Evolutionary conservation across 2,113 vertebrate genomes (phyloP).

Genomic region (Alectura lathami): DNA sequence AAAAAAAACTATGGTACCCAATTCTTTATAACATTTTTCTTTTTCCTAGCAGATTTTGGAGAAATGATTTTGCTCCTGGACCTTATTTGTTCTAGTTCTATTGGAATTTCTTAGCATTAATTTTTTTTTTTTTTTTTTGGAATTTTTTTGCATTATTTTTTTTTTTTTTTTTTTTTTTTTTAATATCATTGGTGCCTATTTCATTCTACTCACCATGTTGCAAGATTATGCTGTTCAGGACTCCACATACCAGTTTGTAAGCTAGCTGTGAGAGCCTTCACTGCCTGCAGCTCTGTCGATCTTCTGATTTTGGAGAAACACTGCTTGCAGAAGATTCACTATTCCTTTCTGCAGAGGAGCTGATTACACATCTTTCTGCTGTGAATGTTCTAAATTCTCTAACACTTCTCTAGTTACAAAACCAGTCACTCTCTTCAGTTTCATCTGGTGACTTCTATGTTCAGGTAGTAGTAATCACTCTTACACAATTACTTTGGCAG

Average conservation of each 20-base stretch:
- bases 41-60: background rate
- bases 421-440: background rate
- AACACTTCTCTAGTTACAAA: background rate
- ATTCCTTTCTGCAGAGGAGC: background rate
- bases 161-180: no score
- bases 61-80: background rate
- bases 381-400: background rate
- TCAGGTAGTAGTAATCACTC: background rate
- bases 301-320: background rate
- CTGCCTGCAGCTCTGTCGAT: background rate
- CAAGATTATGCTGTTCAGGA: background rate
- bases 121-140: background rate
- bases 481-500: background rate
- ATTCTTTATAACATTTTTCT: background rate
- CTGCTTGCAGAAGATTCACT: background rate
- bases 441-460: background rate
- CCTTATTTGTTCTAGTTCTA: background rate
- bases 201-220: background rate
- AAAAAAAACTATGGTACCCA: background rate
- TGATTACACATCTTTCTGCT: fast-evolving
- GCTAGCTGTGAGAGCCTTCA: background rate
- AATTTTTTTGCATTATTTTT: background rate
- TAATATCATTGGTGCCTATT: background rate
- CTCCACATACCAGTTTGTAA: fast-evolving
- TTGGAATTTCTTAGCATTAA: background rate